These are phyloP conservation scores for Psix sp. DNA, from an alignment of 1,140 invertebrate genomes.

Conservation along the genomic window DNA sequence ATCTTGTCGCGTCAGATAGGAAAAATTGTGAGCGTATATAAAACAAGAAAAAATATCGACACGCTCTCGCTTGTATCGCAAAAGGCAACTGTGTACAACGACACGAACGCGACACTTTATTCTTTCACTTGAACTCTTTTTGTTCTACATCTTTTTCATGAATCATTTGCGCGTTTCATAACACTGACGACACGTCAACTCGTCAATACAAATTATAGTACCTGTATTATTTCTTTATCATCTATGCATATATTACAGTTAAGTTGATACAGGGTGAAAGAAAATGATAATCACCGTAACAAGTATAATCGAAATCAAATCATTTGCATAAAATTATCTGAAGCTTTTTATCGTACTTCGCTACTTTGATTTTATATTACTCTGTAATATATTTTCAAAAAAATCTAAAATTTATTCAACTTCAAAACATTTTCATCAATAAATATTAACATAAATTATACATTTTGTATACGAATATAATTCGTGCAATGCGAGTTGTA, in stretches of 20 bases:
- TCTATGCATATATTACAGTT: constrained; percentile 68
- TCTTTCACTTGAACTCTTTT: constrained; percentile 18
- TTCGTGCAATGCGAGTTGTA: constrained; percentile 5
- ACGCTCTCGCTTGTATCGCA: constrained; percentile 53
- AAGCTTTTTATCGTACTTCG: not conserved
- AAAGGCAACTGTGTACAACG: constrained; percentile 64
- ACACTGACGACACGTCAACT: constrained; percentile 31
- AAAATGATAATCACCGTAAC: constrained; percentile 4
- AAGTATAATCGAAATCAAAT: constrained; percentile 2
- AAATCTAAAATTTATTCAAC: not conserved
- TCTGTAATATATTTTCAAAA: not conserved
- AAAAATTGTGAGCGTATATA: constrained; percentile 57
- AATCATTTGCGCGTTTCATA: constrained; percentile 42
- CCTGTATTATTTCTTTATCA: constrained; percentile 52
- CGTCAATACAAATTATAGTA: constrained; percentile 62
- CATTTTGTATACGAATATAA: too few species aligned
- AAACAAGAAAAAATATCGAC: constrained; percentile 60
- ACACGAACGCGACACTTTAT: constrained; percentile 49
- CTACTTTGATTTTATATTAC: constrained; percentile 19
- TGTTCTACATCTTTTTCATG: constrained; percentile 35
- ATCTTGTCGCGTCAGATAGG: constrained; percentile 48
- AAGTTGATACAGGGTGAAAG: constrained; percentile 55
- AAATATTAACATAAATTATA: not conserved
- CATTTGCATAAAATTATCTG: constrained; percentile 1
- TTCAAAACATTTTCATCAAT: not conserved